phyloP scores from a whole-genome alignment of 2,888 invertebrate species.

The Melikaiella ostensackeni region DNA sequence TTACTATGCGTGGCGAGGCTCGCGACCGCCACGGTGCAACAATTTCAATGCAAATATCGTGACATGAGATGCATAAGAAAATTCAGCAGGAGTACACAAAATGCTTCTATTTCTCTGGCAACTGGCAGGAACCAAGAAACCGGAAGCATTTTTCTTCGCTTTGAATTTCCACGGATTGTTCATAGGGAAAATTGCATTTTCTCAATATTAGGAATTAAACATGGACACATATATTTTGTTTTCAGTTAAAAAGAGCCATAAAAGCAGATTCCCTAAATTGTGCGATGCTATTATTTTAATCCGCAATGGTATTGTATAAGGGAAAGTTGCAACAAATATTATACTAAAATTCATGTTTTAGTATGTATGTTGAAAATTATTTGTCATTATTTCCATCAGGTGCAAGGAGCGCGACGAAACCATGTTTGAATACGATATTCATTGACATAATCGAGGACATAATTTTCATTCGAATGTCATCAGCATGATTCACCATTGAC shows the following conservation, averaged over 20 bases:
- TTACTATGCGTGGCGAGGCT: constrained; percentile 56
- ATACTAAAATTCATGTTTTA: too few species aligned
- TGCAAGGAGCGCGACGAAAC: constrained; percentile 3
- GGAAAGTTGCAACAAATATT: too few species aligned
- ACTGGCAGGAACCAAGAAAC: constrained; percentile 9
- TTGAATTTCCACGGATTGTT: constrained; percentile 6
- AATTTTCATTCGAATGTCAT: constrained; percentile 8
- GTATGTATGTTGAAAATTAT: too few species aligned
- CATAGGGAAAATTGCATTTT: background rate
- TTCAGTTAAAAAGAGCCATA: background rate
- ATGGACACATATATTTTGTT: background rate
- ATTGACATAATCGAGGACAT: constrained; percentile 23
- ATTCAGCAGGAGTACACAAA: constrained; percentile 32
- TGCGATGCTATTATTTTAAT: too few species aligned
- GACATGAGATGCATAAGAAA: constrained; percentile 54
- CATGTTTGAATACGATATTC: background rate
- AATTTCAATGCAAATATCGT: constrained; percentile 70
- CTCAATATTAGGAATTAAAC: background rate
- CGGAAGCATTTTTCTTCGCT: background rate
- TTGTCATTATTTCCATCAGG: too few species aligned
- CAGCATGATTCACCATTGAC: constrained; percentile 20
- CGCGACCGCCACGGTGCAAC: constrained; percentile 64
- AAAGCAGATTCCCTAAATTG: background rate
- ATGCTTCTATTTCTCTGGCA: background rate
- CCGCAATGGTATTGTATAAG: too few species aligned